A percentile compares a stretch with the other conserved stretches of the same genome.
These are phyloP conservation scores for Lysandra coridon DNA, from an alignment of 2,888 invertebrate species.

Conservation along the genomic window DNA sequence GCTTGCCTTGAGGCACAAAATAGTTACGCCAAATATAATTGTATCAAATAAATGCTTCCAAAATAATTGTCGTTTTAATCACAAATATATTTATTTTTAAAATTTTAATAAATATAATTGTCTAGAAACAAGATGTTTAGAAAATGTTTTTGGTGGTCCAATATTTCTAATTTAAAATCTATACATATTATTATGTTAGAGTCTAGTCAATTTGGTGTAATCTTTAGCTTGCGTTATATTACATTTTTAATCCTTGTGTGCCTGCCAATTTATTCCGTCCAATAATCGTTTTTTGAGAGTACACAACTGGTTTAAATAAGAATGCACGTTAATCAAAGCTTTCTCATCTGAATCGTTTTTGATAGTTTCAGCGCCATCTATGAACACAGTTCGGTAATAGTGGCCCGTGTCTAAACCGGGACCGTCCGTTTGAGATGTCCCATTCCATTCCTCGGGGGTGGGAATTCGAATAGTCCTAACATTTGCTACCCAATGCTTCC, in stretches of 20 bases:
- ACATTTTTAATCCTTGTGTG: constrained; percentile 48
- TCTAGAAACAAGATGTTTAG: too few species aligned
- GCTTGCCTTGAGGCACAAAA: constrained; percentile 55
- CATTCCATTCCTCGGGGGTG: constrained; percentile 64
- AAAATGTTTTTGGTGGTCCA: not conserved
- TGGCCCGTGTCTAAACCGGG: constrained; percentile 61
- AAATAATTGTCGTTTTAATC: not conserved
- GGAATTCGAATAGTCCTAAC: constrained; percentile 52
- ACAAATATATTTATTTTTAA: not conserved
- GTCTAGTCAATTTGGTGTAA: not conserved
- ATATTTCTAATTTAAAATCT: not conserved
- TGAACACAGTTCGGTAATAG: constrained; percentile 65
- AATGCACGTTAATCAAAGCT: constrained; percentile 59
- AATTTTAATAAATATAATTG: not conserved
- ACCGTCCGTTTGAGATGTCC: constrained; percentile 56
- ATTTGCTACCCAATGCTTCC: constrained; percentile 52
- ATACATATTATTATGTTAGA: not conserved
- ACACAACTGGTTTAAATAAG: constrained; percentile 53
- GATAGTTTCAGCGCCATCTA: constrained; percentile 60
- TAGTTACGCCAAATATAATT: constrained; percentile 58
- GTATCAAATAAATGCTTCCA: not conserved
- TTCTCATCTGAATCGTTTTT: constrained; percentile 61
- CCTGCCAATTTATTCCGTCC: constrained; percentile 57
- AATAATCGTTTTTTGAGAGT: constrained; percentile 55
- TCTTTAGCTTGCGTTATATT: not conserved